phyloP scores from a whole-genome alignment of 2,113 vertebrate species.

The Mus spicilegus region DNA sequence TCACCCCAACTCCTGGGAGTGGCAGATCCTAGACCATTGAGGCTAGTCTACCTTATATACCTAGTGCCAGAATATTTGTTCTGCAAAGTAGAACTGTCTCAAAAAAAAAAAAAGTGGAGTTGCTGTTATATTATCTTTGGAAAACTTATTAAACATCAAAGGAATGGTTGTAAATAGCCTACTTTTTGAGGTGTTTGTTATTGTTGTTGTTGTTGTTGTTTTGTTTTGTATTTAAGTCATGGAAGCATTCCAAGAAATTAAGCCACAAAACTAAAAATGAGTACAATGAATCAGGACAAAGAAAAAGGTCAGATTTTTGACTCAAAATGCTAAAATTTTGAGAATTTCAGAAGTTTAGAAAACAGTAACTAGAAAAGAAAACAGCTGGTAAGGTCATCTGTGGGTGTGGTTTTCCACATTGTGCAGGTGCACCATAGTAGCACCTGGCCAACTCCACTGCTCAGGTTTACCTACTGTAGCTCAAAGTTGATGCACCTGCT shows the following conservation, averaged over 20 bases:
- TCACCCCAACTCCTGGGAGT: neutral
- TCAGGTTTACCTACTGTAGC: neutral
- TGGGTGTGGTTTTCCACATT: neutral
- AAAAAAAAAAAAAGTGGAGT: neutral
- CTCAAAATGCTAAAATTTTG: neutral
- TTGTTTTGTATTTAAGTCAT: neutral
- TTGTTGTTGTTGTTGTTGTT: neutral
- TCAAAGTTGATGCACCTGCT: neutral
- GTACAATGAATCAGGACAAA: neutral
- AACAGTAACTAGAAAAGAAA: neutral
- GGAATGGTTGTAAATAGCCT: neutral
- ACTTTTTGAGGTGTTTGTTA: neutral
- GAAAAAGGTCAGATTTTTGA: neutral
- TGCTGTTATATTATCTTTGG: neutral
- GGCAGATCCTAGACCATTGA: neutral
- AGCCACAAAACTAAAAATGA: neutral
- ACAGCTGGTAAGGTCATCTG: neutral
- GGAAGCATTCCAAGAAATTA: neutral
- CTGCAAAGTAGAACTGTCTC: neutral
- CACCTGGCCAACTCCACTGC: neutral
- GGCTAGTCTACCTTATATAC: neutral
- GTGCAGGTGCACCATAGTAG: accelerated
- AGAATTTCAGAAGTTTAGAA: neutral
- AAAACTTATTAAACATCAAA: neutral
- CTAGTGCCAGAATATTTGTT: neutral